Evolutionary conservation across 2,888 invertebrate species (phyloP).

Genomic region (Aphodius granarius): DNA sequence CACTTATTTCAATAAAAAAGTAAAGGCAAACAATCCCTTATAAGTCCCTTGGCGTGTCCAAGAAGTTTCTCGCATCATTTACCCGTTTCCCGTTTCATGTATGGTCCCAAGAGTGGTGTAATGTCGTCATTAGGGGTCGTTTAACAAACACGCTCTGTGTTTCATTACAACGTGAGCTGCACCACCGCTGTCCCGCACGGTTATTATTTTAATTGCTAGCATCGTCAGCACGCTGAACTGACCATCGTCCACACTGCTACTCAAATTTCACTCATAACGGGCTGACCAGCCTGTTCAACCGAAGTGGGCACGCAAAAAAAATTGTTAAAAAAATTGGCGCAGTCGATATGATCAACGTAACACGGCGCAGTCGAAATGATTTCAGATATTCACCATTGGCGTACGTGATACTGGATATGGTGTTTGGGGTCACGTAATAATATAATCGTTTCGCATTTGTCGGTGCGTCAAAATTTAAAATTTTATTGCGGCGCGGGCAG

Average conservation of each 20-base stretch:
- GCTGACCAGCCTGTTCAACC: background rate
- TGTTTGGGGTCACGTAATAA: background rate
- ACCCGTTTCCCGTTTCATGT: background rate
- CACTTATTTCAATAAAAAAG: too few relatives aligned
- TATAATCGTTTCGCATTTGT: background rate
- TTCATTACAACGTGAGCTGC: conserved; percentile 10
- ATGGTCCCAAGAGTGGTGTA: conserved; percentile 9
- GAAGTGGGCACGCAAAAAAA: background rate
- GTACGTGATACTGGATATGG: too few relatives aligned
- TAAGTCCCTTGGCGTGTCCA: background rate
- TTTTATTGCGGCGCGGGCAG: background rate
- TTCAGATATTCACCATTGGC: too few relatives aligned
- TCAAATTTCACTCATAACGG: background rate
- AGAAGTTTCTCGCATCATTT: background rate
- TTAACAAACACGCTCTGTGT: conserved; percentile 18
- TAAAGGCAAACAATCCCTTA: too few relatives aligned
- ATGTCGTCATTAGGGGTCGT: conserved; percentile 20
- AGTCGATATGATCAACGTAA: too few relatives aligned
- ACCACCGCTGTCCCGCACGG: background rate
- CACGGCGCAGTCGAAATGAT: too few relatives aligned
- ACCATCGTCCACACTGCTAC: background rate
- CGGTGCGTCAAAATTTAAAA: background rate
- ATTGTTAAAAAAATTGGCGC: too few relatives aligned
- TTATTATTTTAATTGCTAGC: conserved; percentile 18
- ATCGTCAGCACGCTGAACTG: background rate